Evolutionary conservation across 1,140 invertebrate species (phyloP), one percentile per base, ranked within the genome.

Genomic region (Drosophila navojoa): DNA sequence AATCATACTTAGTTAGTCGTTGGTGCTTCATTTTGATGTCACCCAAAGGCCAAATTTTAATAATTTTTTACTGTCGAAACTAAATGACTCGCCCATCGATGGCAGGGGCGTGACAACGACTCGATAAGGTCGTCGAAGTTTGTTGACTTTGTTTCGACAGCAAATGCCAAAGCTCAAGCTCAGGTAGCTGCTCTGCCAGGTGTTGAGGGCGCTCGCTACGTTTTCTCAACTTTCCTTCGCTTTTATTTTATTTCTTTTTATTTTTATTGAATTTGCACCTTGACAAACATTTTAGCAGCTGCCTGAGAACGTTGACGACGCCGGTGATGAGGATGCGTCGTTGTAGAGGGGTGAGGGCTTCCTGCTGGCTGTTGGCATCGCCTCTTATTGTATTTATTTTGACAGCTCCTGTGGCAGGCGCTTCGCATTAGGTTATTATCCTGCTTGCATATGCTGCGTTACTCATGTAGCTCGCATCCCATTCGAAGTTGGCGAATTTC

Each of bases 221-320:
- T 66, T 71, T 64, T 67, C 19, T 67, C 64, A 52, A 64, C 40
- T 71, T 60, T 16, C 42, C 4, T 29, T 22, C 1, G 19, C 19
- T 22, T 29, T 29, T 29, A 29, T 29, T 29, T 29, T 29, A 5
- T 29, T 32, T 44, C 16, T 44, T 44, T 71, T 49, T 71, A 70
- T 74, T 74, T 70, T 74, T 74, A 74, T 74, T 74, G 71, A 74
- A 74, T 74, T 70, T 70, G 66, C 71, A 70, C 66, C 71, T 74
- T 70, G 66, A 74, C 58, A 74, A 70, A 70, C 58, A 74, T 73
- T 73, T 73, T 73, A 73, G 66, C 71, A 73, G 64, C 63, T 68
- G 63, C 58, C 64, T 32, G 32, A 44, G 22, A 32, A 38, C 54
- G 38, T 22, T 42, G 54, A 35, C 53, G 42, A 7, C 6, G 42